These are phyloP conservation scores for Rostratula benghalensis DNA, from an alignment of 2,113 vertebrate genomes.

Conservation along the genomic window DNA sequence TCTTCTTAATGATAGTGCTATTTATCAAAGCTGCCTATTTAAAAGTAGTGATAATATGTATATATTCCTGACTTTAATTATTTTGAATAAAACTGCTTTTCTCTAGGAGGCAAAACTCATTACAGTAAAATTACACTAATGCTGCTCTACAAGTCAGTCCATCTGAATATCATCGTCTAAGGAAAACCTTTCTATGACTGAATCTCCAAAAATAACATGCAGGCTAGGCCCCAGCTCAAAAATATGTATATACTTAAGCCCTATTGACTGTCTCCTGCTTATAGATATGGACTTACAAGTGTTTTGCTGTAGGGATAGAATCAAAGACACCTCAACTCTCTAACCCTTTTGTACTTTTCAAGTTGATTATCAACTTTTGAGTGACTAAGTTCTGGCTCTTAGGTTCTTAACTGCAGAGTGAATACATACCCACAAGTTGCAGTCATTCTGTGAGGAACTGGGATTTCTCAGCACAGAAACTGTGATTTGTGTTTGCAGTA, in stretches of 20 bases:
- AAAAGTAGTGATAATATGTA: neutral
- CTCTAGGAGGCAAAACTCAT: neutral
- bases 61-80: neutral
- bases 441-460: neutral
- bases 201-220: neutral
- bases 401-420: neutral
- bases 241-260: neutral
- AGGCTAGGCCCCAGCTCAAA: neutral
- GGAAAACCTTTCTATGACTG: neutral
- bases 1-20: neutral
- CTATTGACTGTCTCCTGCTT: neutral
- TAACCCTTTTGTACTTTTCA: neutral
- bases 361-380: neutral
- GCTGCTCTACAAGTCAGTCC: neutral
- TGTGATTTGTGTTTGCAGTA: neutral
- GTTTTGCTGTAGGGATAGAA: neutral
- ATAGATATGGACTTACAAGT: fast-evolving
- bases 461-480: neutral
- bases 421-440: neutral
- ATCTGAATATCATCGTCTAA: neutral
- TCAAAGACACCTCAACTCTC: neutral
- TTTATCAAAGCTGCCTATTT: neutral
- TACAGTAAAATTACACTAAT: neutral
- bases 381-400: neutral
- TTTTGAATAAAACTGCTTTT: neutral